phyloP scores from a whole-genome alignment of 2,113 vertebrate species.

The Saguinus imperator region DNA sequence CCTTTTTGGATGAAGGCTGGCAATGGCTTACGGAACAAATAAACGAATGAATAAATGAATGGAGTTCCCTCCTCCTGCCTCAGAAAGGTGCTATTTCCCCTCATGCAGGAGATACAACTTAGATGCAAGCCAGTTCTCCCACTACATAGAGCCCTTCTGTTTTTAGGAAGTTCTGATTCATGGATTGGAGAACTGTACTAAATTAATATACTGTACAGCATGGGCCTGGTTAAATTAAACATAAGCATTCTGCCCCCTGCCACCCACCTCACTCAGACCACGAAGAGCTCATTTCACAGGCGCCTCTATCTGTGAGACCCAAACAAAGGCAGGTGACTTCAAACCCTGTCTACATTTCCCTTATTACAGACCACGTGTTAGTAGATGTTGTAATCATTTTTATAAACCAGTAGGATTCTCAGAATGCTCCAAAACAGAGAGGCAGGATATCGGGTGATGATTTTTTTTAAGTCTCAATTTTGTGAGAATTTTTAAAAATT shows the following conservation, averaged over 20 bases:
- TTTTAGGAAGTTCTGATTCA: background rate
- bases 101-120: background rate
- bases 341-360: background rate
- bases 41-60: background rate
- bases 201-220: background rate
- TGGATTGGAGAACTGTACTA: background rate
- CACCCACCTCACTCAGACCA: background rate
- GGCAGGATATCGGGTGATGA: background rate
- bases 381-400: background rate
- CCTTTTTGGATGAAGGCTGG: background rate
- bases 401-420: background rate
- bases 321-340: slow-evolving; percentile 6
- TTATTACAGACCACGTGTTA: background rate
- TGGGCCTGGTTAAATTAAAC: background rate
- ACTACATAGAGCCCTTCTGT: background rate
- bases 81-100: background rate
- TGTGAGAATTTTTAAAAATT: slow-evolving; percentile 6
- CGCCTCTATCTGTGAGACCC: background rate
- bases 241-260: background rate
- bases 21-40: background rate
- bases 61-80: background rate
- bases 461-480: background rate
- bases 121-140: background rate
- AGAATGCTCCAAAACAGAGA: background rate
- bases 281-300: slow-evolving; percentile 10